A percentile compares a stretch with the other conserved stretches of the same genome.
Conservation (phyloP, 2,888 invertebrate species). For the Hydropsyche betteni region DNA sequence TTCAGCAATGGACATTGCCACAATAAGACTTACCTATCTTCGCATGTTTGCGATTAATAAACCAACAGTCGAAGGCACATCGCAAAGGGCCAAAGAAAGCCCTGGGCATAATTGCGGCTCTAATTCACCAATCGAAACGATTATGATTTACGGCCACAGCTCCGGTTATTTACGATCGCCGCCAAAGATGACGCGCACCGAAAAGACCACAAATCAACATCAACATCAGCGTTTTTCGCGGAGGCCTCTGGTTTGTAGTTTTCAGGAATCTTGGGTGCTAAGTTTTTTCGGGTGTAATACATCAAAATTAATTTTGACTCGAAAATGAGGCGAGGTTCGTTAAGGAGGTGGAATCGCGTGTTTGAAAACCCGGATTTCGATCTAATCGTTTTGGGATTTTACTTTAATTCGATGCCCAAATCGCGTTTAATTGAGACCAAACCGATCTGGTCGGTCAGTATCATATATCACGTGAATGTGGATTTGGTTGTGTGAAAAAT, state of each 20-base stretch:
- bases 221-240: conserved; percentile 12
- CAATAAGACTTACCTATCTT: no score
- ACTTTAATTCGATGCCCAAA: conserved; percentile 46
- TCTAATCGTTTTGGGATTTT: conserved; percentile 50
- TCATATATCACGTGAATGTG: conserved; percentile 44
- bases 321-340: conserved; percentile 47
- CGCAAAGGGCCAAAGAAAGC: no score
- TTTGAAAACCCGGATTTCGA: conserved; percentile 40
- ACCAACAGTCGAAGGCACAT: no score
- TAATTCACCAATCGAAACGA: conserved; percentile 48
- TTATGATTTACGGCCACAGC: conserved; percentile 46
- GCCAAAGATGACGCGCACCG: conserved; percentile 4
- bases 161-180: conserved; percentile 30
- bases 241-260: neutral
- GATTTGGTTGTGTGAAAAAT: no score
- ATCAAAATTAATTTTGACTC: conserved; percentile 51
- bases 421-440: conserved; percentile 48
- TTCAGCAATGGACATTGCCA: no score
- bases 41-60: no score
- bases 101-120: conserved; percentile 44
- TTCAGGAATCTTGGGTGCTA: neutral
- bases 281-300: conserved; percentile 46
- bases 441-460: neutral
- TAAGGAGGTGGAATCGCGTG: conserved; percentile 41
- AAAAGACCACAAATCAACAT: conserved; percentile 37